Base-by-base conservation (phyloP, 2,797 vertebrate species). In the Clarias fuscus region DNA sequence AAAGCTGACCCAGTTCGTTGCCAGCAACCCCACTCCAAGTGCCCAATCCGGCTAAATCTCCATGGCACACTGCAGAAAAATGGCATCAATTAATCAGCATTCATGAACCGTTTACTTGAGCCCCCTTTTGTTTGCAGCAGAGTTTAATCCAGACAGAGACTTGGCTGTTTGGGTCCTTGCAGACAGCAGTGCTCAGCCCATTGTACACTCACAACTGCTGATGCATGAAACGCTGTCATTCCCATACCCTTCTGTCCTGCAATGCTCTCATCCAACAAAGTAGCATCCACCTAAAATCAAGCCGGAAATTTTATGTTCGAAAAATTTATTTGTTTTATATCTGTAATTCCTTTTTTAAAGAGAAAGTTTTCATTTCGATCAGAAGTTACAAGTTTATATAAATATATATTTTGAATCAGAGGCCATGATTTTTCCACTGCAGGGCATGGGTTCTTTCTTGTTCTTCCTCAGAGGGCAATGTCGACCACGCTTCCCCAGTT, bases 11-110 rank as follows among this genome's bases (percentile, higher is more conserved):
- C 82, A 86, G 61, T 86, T 89, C 81, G 79, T 86, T 72, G 68
- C 67, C 86, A 84, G 73, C 75, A 59, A 58, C 70, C 84, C 88
- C 81, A 58, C 84, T 70, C 80, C 76, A 65, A 62, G 65, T 87
- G 88, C 89, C 86, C 89, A 88, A 89, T 90, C 91, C 91, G 89
- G 89, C 93, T 90, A 91, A 94, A 93, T 95, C 94, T 94, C 95
- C 94, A 94, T 95, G 94, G 93, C 94, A 95, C 94, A 93, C 93
- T 92, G 94, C 92, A 93, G 88, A 95, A 94, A 95, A 95, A 95
- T 94, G 94, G 95, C 95, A 94, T 95, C 95, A 95, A 95, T 96
- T 95, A 96, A 96, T 96, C 95, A 96, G 95, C 94, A 96, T 96
- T 96, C 95, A 96, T 95, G 94, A 94, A 94, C 93, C 94, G 95